Percentiles rank a stretch among this genome's conserved stretches.
Evolutionary conservation across 2,888 invertebrate species (phyloP).

Genomic region (Zootermopsis nevadensis): DNA sequence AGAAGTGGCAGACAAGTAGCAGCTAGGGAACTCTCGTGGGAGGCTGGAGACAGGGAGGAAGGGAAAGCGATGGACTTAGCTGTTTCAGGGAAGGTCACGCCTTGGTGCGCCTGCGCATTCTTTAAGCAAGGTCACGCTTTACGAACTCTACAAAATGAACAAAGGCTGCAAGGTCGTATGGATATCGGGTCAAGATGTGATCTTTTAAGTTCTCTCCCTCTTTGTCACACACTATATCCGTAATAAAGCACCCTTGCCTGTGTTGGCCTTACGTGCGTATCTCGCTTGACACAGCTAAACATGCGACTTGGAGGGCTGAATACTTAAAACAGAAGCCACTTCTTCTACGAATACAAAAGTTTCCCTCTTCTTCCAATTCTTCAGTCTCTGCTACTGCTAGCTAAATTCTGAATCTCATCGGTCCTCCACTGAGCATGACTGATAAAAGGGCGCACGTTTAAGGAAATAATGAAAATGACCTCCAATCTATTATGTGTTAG

Average conservation of each 20-base stretch:
- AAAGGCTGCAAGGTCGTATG: slow-evolving; percentile 35
- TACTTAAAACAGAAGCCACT: background rate
- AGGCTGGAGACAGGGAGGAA: background rate
- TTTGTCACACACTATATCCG: background rate
- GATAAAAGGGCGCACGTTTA: slow-evolving; percentile 2
- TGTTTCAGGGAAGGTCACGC: slow-evolving; percentile 31
- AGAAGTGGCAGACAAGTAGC: background rate
- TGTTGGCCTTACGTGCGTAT: slow-evolving; percentile 21
- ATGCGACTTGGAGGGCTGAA: slow-evolving; percentile 10
- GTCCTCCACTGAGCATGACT: background rate
- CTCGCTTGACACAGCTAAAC: background rate
- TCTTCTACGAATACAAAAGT: background rate
- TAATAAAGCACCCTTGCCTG: slow-evolving; percentile 14
- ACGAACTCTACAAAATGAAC: slow-evolving; percentile 31
- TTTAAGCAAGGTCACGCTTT: slow-evolving; percentile 13
- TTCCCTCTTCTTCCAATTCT: background rate
- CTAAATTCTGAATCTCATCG: background rate
- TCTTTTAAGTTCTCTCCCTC: background rate
- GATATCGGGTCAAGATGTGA: slow-evolving; percentile 35
- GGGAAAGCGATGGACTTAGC: background rate
- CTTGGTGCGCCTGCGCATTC: slow-evolving; percentile 30
- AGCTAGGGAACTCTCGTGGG: background rate
- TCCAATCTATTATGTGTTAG: background rate
- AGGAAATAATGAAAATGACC: background rate
- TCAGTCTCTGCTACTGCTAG: background rate